These are phyloP conservation scores for Cotesia vestalis DNA, from an alignment of 1,140 invertebrate species.

Conservation along the genomic window DNA sequence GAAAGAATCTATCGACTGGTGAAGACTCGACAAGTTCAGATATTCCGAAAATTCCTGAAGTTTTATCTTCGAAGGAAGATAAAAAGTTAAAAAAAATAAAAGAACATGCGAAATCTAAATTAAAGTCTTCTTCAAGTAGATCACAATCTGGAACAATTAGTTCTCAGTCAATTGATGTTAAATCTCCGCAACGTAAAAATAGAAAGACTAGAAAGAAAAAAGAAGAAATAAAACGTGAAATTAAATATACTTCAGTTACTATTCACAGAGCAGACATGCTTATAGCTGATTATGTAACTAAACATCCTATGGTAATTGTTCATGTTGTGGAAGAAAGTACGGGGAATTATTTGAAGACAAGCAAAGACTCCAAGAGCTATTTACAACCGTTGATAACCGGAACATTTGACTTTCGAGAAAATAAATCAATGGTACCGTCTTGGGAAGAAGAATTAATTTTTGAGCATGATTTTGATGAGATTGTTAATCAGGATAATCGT, in stretches of 20 bases:
- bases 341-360: slow-evolving; percentile 54
- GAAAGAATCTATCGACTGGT: not conserved
- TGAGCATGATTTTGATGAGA: slow-evolving; percentile 68
- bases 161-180: not conserved
- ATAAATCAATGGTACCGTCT: slow-evolving; percentile 63
- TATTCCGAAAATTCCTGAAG: not conserved
- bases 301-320: slow-evolving; percentile 62
- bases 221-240: slow-evolving; percentile 22
- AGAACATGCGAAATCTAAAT: not conserved
- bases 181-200: not conserved
- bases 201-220: slow-evolving; percentile 21
- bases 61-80: not conserved
- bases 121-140: slow-evolving; percentile 12
- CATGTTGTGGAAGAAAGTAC: slow-evolving; percentile 54
- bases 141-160: not conserved
- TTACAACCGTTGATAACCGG: slow-evolving; percentile 57
- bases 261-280: slow-evolving; percentile 55
- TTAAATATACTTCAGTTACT: slow-evolving; percentile 52
- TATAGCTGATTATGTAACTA: slow-evolving; percentile 54
- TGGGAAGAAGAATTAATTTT: slow-evolving; percentile 76
- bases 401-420: slow-evolving; percentile 57
- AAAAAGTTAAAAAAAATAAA: slow-evolving; percentile 1
- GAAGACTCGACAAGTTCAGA: slow-evolving; percentile 13
- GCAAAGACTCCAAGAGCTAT: slow-evolving; percentile 36
- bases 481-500: slow-evolving; percentile 59